A percentile compares a stretch with the other conserved stretches of the same genome.
phyloP scores from a whole-genome alignment of 2,888 invertebrate genomes.

The Muscina levida region DNA sequence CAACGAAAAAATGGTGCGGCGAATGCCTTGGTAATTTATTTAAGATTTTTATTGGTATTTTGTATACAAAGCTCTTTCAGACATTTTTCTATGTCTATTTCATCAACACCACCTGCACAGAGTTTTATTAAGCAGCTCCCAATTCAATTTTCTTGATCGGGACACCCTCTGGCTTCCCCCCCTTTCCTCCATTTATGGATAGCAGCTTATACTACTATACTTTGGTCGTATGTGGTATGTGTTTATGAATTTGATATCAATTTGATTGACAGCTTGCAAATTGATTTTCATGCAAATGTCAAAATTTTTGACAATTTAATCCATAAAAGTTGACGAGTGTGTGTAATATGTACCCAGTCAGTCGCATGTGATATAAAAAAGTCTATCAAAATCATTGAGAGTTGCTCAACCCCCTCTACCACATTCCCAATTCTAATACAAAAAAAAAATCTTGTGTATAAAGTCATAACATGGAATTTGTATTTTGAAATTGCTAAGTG shows the following conservation, averaged over 20 bases:
- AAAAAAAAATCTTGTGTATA: slow-evolving; percentile 11
- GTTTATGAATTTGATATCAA: slow-evolving; percentile 45
- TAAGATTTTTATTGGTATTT: not conserved
- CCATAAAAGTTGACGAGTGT: slow-evolving; percentile 57
- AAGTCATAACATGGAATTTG: slow-evolving; percentile 34
- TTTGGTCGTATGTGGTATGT: slow-evolving; percentile 24
- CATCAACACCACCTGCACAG: slow-evolving; percentile 46
- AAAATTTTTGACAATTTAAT: slow-evolving; percentile 70
- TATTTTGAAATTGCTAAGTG: slow-evolving; percentile 5
- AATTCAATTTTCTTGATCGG: not conserved
- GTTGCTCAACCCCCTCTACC: not conserved
- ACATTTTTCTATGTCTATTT: not conserved
- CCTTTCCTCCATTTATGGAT: not conserved
- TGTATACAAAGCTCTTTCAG: not conserved
- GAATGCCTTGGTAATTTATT: slow-evolving; percentile 31
- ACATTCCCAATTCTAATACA: slow-evolving; percentile 16
- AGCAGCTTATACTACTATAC: not conserved
- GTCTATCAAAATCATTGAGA: slow-evolving; percentile 32
- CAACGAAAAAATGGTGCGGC: slow-evolving; percentile 27
- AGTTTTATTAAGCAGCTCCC: not conserved
- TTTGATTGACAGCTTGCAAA: slow-evolving; percentile 76
- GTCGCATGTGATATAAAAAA: slow-evolving; percentile 26
- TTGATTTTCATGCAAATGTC: slow-evolving; percentile 76
- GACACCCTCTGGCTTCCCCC: not conserved
- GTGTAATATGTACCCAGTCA: not conserved